phyloP scores from a whole-genome alignment of 2,113 vertebrate genomes.

The Pangasianodon hypophthalmus region DNA sequence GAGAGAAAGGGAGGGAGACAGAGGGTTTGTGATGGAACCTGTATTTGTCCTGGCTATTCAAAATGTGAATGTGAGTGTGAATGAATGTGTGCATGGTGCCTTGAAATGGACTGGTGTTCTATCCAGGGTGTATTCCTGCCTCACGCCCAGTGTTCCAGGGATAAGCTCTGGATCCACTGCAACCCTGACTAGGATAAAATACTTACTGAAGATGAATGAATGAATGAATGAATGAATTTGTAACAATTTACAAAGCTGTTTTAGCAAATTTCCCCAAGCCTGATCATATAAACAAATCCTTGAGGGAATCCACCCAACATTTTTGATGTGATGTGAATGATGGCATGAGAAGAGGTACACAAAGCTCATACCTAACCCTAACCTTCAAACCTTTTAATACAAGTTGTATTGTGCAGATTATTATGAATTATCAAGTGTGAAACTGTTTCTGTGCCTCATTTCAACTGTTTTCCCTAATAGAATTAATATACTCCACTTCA shows the following conservation, averaged over 20 bases:
- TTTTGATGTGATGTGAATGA: not conserved
- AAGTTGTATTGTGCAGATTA: not conserved
- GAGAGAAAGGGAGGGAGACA: not conserved
- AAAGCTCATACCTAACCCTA: not conserved
- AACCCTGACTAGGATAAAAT: not conserved
- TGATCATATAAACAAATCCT: not conserved
- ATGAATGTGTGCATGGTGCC: not conserved
- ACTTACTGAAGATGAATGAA: not conserved
- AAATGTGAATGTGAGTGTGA: too few relatives aligned
- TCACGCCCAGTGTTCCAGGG: not conserved
- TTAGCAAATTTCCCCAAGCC: not conserved
- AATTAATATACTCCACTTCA: not conserved
- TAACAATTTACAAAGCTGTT: too few relatives aligned
- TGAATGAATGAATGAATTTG: not conserved
- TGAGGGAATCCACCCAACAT: not conserved
- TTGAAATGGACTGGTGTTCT: too few relatives aligned
- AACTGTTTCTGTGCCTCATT: not conserved
- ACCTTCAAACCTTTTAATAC: not conserved
- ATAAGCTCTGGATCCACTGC: not conserved
- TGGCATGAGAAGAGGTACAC: not conserved
- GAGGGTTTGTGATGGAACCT: not conserved
- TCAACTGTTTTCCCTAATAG: not conserved
- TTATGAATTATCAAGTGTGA: not conserved
- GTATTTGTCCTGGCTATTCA: too few relatives aligned
- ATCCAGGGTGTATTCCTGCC: too few relatives aligned